Percentiles rank a stretch among this genome's conserved stretches.
These are phyloP conservation scores for Calidris pygmaea DNA, from an alignment of 2,113 vertebrate genomes.

Conservation along the genomic window DNA sequence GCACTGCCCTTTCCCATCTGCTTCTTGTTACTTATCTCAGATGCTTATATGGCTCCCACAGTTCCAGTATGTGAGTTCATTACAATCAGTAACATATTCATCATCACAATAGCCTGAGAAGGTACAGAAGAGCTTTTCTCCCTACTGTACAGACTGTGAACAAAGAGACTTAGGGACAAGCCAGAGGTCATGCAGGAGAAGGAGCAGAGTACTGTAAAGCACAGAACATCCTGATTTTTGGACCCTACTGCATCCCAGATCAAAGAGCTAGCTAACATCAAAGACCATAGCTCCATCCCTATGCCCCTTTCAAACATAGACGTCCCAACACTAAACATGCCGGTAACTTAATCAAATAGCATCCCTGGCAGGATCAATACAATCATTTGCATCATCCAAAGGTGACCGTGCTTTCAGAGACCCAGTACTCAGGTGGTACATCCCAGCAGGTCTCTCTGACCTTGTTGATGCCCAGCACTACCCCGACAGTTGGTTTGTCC, in stretches of 20 bases:
- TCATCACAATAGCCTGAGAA: conserved; percentile 31
- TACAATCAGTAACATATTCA: conserved; percentile 64
- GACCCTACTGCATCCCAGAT: neutral
- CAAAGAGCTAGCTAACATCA: neutral
- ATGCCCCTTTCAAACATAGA: neutral
- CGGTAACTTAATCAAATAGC: neutral
- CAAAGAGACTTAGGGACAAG: neutral
- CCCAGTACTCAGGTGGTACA: neutral
- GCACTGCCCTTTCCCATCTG: conserved; percentile 1
- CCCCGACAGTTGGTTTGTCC: neutral
- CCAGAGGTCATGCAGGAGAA: neutral
- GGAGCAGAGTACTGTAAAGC: neutral
- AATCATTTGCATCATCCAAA: neutral
- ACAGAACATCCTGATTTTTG: neutral
- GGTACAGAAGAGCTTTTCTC: conserved; percentile 9
- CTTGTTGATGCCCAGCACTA: neutral
- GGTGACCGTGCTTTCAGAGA: neutral
- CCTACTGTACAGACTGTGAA: neutral
- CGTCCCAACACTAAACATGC: neutral
- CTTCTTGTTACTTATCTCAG: conserved; percentile 37
- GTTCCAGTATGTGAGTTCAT: conserved; percentile 23
- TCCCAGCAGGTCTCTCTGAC: neutral
- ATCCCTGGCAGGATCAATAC: neutral
- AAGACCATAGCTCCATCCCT: neutral
- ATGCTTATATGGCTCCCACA: neutral